Percentiles rank a stretch among this genome's conserved stretches.
phyloP scores from a whole-genome alignment of 92 coral and sea anemone genomes.

The Zoanthus sansibaricus region DNA sequence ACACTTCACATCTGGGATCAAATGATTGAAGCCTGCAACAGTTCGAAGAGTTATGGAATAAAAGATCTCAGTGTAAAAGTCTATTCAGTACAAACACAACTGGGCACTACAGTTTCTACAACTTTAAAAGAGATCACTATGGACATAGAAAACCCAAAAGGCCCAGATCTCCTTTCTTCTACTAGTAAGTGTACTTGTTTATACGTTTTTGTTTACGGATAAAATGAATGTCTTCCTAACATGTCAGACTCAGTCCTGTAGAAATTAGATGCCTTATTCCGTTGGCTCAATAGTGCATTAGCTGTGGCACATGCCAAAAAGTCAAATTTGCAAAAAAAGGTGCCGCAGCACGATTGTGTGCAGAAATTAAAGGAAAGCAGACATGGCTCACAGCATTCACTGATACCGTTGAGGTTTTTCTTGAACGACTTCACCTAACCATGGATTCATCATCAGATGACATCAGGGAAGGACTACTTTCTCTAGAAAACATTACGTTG shows the following conservation, averaged over 20 bases:
- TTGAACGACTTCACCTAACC: neutral
- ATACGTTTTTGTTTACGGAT: slow-evolving; percentile 55
- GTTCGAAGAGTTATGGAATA: slow-evolving; percentile 49
- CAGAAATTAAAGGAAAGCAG: slow-evolving; percentile 34
- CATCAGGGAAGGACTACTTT: slow-evolving; percentile 35
- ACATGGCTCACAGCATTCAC: slow-evolving; percentile 50
- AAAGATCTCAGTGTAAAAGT: slow-evolving; percentile 57
- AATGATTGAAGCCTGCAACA: slow-evolving; percentile 46
- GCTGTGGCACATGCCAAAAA: slow-evolving; percentile 48
- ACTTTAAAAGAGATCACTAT: slow-evolving; percentile 29
- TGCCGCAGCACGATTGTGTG: slow-evolving; percentile 37
- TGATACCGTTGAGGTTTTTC: slow-evolving; percentile 30
- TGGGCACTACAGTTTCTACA: slow-evolving; percentile 59
- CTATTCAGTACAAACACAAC: slow-evolving; percentile 52
- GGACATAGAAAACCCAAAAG: slow-evolving; percentile 37
- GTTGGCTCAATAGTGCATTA: slow-evolving; percentile 34
- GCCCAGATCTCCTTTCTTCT: slow-evolving; percentile 38
- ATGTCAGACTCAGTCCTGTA: slow-evolving; percentile 61
- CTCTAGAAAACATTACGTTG: slow-evolving; percentile 47
- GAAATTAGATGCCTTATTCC: slow-evolving; percentile 53
- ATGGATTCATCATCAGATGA: too few relatives aligned
- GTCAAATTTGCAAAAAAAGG: slow-evolving; percentile 41
- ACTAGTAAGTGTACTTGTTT: slow-evolving; percentile 35
- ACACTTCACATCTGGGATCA: slow-evolving; percentile 67
- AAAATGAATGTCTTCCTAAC: slow-evolving; percentile 54